Evolutionary conservation across 2,113 vertebrate genomes (phyloP).

Genomic region (Dipodomys ordii): DNA sequence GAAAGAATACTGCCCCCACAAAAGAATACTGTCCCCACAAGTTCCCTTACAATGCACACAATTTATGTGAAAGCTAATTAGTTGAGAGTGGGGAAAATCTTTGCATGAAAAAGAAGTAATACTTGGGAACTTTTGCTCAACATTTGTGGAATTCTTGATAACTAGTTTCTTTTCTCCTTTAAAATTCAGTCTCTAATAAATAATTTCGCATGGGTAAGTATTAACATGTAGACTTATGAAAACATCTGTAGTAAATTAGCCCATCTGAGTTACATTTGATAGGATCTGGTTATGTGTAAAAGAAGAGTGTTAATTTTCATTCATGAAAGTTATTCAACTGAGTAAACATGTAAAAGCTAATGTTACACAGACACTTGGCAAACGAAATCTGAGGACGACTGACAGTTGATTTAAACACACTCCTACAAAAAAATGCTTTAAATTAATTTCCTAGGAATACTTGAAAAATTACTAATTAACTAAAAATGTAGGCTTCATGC

Average conservation of each 20-base stretch:
- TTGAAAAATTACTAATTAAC: constrained; percentile 45
- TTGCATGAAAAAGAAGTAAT: background rate
- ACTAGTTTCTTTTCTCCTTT: background rate
- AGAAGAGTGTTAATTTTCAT: constrained; percentile 54
- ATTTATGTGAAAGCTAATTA: constrained; percentile 32
- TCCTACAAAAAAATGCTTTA: constrained; percentile 38
- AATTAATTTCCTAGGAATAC: background rate
- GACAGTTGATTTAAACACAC: constrained; percentile 44
- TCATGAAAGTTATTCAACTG: constrained; percentile 50
- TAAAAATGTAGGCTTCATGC: background rate
- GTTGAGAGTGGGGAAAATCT: background rate
- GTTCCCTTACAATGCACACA: constrained; percentile 4
- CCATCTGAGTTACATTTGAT: constrained; percentile 47
- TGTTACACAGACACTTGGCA: constrained; percentile 32
- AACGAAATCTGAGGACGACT: constrained; percentile 15
- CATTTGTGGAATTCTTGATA: constrained; percentile 23
- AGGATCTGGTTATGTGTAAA: background rate
- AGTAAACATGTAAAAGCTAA: constrained; percentile 41
- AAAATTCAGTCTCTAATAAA: constrained; percentile 17
- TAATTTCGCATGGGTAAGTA: constrained; percentile 22
- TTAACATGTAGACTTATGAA: constrained; percentile 32
- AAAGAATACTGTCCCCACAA: background rate
- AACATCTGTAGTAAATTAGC: constrained; percentile 40
- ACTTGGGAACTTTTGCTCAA: background rate
- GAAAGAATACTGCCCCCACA: background rate